A percentile compares a stretch with the other conserved stretches of the same genome.
These are phyloP conservation scores for Lasioglossum calceatum DNA, from an alignment of 2,888 invertebrate species.

Conservation along the genomic window DNA sequence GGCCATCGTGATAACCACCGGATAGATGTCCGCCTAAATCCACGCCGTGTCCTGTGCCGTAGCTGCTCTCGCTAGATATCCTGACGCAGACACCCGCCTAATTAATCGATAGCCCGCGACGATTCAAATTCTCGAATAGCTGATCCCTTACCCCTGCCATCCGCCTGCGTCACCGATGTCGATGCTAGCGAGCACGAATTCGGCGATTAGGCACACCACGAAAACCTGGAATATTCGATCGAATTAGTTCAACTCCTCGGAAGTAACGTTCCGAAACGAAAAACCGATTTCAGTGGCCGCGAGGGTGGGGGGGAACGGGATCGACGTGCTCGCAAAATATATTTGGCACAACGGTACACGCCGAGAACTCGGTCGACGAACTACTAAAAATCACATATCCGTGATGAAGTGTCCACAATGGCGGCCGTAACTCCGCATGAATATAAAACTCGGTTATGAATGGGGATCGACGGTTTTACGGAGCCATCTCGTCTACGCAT, in stretches of 20 bases:
- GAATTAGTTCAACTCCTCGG: neutral
- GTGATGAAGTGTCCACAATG: conserved; percentile 14
- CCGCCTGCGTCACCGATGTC: conserved; percentile 51
- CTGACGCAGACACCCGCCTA: conserved; percentile 21
- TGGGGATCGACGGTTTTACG: conserved; percentile 9
- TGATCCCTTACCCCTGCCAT: conserved; percentile 76
- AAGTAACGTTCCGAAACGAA: neutral
- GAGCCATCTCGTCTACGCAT: conserved; percentile 8
- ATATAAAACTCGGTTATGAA: conserved; percentile 9
- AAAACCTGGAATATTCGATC: conserved; percentile 66
- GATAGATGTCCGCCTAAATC: conserved; percentile 37
- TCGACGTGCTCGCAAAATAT: neutral
- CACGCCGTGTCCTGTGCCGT: conserved; percentile 34
- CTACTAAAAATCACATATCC: conserved; percentile 30
- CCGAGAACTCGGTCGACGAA: conserved; percentile 15
- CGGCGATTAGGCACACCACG: conserved; percentile 63
- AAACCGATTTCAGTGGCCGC: no score
- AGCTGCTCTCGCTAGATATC: conserved; percentile 23
- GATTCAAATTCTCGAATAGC: neutral
- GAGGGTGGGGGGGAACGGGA: no score
- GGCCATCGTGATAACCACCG: neutral
- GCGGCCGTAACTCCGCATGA: conserved; percentile 5
- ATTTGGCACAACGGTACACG: neutral
- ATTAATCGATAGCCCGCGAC: neutral
- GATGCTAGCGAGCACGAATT: conserved; percentile 62